Base-by-base conservation (phyloP, 1,140 invertebrate species). In the Orius laevigatus region DNA sequence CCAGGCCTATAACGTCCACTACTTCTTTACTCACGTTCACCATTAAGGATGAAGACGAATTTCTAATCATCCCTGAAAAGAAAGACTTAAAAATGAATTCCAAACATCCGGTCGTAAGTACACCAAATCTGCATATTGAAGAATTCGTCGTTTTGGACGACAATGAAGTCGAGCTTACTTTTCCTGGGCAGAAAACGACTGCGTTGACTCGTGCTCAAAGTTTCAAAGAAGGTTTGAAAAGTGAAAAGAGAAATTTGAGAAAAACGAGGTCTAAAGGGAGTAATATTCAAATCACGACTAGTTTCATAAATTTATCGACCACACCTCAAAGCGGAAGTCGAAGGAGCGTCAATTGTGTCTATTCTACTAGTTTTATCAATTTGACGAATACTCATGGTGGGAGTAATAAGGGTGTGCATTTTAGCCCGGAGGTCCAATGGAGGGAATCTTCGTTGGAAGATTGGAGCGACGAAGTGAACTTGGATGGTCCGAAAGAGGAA, bases 351-450 rank as follows among this genome's bases (percentile, higher is more conserved):
- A 25, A 25, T 25, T 25, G 25, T 25, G 25, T 25, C 25, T 25
- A 25, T 25, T 42, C 58, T 11, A 60, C 56, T 5, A 60, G 57
- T 18, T 58, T 55, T 32, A 48, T 58, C 31, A 56, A 48, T 25
- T 45, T 58, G 0, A 63, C 62, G 14, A 67, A 65, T 34, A 66
- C 36, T 12, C 31, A 16, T 10, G 40, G 40, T 5, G 53, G 51
- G 19, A 54, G 52, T 44, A 51, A 45, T 6, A 66, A 71, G 58
- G 71, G 72, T 31, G 75, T 77, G 1, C 74, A 74, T 50, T 82
- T 82, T 55, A 78, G 75, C 56, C 78, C 78, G 1, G 76, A 81
- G 60, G 77, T 81, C 31, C 79, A 74, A 56, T 81, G 78, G 76
- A 66, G 71, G 45, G 75, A 78, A 51, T 53, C 1, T 55, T 57